Conservation (phyloP, 2,888 invertebrate species). For the Perizoma flavofasciatum region DNA sequence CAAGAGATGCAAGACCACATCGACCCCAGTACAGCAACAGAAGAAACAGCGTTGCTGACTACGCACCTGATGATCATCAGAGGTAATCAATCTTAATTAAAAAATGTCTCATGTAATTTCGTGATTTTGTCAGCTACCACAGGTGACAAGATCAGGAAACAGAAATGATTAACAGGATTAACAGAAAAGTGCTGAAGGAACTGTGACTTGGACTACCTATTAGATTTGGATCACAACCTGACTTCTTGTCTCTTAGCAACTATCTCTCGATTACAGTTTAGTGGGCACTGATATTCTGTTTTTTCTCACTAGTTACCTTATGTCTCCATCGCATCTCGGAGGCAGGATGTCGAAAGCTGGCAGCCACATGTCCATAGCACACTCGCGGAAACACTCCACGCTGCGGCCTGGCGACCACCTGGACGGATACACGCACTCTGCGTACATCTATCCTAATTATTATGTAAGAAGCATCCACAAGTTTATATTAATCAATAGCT, state of each 20-base stretch:
- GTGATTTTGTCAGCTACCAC: too few species aligned
- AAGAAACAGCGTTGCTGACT: conserved; percentile 85
- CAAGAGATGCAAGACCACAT: conserved; percentile 76
- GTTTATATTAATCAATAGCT: too few species aligned
- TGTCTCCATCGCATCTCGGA: conserved; percentile 78
- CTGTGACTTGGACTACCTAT: too few species aligned
- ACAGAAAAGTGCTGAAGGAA: too few species aligned
- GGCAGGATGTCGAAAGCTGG: conserved; percentile 86
- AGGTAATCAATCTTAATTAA: conserved; percentile 66
- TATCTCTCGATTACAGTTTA: too few species aligned
- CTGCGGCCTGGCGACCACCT: conserved; percentile 83
- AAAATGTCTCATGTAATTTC: too few species aligned
- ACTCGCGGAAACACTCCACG: conserved; percentile 82
- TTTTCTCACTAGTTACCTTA: conserved; percentile 61
- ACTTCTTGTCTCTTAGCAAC: too few species aligned
- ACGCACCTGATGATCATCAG: conserved; percentile 82
- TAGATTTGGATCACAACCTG: too few species aligned
- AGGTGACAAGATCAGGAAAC: too few species aligned
- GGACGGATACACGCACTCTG: conserved; percentile 80
- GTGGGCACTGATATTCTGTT: too few species aligned
- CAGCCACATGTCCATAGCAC: conserved; percentile 84
- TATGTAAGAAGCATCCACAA: conserved; percentile 73
- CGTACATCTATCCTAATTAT: conserved; percentile 85
- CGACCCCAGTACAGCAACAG: conserved; percentile 74
- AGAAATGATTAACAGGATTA: too few species aligned